Evolutionary conservation across 2,113 vertebrate species (phyloP).

Genomic region (Leptocoma aspasia): DNA sequence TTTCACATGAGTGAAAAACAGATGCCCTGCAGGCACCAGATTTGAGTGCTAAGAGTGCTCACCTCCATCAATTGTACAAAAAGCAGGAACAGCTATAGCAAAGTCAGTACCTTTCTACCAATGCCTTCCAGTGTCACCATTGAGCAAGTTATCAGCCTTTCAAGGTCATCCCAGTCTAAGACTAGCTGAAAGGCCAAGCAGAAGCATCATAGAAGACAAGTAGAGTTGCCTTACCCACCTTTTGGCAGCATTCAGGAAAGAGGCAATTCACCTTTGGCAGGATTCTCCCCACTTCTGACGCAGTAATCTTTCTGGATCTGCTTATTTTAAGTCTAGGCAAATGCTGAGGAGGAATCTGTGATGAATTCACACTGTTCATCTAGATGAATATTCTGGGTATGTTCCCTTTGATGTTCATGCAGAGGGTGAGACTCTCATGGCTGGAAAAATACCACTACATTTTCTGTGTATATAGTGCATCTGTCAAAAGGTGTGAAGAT

Average conservation of each 20-base stretch:
- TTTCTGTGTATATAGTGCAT: not conserved
- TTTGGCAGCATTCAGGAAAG: not conserved
- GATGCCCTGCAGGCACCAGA: not conserved
- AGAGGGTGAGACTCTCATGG: not conserved
- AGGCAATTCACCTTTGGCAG: not conserved
- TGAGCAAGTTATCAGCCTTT: not conserved
- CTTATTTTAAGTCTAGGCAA: not conserved
- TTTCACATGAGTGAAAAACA: not conserved
- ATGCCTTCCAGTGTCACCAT: not conserved
- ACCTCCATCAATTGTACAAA: not conserved
- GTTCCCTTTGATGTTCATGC: not conserved
- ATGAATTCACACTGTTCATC: not conserved
- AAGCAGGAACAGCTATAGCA: not conserved
- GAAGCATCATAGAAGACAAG: not conserved
- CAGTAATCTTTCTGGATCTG: not conserved
- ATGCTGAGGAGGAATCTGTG: not conserved
- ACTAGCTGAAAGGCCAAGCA: not conserved
- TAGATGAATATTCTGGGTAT: not conserved
- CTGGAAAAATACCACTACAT: not conserved
- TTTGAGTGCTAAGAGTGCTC: not conserved
- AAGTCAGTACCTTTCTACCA: not conserved
- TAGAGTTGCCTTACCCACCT: not conserved
- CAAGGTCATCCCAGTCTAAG: not conserved
- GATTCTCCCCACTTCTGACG: not conserved
- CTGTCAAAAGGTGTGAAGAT: not conserved